A percentile compares a stretch with the other conserved stretches of the same genome.
Conservation (phyloP, 1,140 invertebrate genomes). For the Diprion similis region DNA sequence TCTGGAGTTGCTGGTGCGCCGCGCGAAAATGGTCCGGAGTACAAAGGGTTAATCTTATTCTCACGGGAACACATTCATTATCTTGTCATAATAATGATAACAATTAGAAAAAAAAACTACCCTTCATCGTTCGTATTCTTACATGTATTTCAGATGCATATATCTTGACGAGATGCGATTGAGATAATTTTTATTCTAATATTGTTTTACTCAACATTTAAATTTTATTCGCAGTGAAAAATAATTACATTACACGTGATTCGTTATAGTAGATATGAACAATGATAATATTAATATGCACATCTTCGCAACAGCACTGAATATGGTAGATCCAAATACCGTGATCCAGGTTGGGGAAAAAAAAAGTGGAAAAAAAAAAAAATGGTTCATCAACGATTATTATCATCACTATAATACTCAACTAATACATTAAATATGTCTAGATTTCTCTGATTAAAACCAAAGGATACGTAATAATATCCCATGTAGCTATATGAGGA, state of each 20-base stretch:
- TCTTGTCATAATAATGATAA: too few relatives aligned
- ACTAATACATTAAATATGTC: constrained; percentile 2
- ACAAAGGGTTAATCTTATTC: too few relatives aligned
- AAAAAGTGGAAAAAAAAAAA: not conserved
- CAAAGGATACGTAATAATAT: not conserved
- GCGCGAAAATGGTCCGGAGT: too few relatives aligned
- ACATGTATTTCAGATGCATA: too few relatives aligned
- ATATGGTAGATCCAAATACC: not conserved
- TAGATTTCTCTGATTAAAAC: not conserved
- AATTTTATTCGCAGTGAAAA: not conserved
- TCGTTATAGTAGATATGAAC: not conserved
- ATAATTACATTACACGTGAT: constrained; percentile 2
- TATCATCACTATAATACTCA: not conserved
- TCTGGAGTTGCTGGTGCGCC: too few relatives aligned
- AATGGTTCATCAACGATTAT: not conserved
- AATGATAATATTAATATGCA: constrained; percentile 1
- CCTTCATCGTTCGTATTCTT: too few relatives aligned
- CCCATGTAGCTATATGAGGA: not conserved
- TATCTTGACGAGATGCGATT: too few relatives aligned
- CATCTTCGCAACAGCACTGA: not conserved
- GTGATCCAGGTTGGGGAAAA: not conserved
- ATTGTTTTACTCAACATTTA: not conserved
- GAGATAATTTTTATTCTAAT: not conserved
- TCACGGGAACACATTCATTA: too few relatives aligned
- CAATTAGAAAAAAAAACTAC: too few relatives aligned